Evolutionary conservation across 2,888 invertebrate genomes (phyloP).

Genomic region (Amphipoea lucens): DNA sequence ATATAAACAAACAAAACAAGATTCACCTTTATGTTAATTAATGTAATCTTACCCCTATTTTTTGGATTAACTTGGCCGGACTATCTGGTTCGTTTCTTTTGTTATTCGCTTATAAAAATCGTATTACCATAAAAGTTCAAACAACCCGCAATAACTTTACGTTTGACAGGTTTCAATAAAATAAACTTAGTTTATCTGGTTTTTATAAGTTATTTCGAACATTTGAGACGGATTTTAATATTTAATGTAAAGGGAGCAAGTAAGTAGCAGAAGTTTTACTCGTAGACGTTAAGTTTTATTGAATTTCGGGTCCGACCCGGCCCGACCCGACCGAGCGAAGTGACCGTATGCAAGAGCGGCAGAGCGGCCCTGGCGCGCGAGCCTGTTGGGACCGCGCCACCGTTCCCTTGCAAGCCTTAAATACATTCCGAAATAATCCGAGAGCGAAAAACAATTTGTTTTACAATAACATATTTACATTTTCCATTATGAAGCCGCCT

Average conservation of each 20-base stretch:
- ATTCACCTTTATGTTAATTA: background rate
- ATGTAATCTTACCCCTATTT: background rate
- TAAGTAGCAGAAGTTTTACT: conserved; percentile 39
- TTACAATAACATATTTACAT: conserved; percentile 39
- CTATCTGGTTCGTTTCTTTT: background rate
- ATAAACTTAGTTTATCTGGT: conserved; percentile 25
- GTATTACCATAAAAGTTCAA: background rate
- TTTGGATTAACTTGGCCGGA: background rate
- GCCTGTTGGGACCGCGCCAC: background rate
- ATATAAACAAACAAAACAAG: background rate
- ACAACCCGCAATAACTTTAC: background rate
- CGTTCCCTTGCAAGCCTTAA: conserved; percentile 15
- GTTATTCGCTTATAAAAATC: background rate
- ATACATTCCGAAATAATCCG: conserved; percentile 50
- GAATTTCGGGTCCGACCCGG: conserved; percentile 17
- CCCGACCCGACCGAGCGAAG: conserved; percentile 3
- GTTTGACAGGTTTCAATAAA: conserved; percentile 20
- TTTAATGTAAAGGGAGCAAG: conserved; percentile 42
- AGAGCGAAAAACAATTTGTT: conserved; percentile 43
- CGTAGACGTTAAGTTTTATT: conserved; percentile 42
- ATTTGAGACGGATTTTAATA: conserved; percentile 40
- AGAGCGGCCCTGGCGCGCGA: background rate
- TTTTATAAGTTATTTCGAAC: conserved; percentile 26
- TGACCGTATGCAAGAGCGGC: background rate
- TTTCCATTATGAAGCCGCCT: conserved; percentile 14